phyloP scores from a whole-genome alignment of 2,113 vertebrate species.

The Seriola quinqueradiata region DNA sequence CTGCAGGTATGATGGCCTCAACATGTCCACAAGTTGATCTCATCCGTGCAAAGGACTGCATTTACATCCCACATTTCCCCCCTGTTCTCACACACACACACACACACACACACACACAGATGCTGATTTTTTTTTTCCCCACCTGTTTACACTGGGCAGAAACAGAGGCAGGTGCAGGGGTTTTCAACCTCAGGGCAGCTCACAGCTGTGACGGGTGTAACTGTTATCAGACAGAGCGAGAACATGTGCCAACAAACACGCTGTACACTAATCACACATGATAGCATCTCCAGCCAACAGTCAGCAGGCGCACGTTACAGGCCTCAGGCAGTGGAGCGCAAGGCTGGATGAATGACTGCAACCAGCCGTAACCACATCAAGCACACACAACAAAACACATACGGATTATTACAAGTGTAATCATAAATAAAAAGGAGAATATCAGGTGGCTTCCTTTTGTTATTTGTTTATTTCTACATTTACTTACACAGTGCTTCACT shows the following conservation, averaged over 20 bases:
- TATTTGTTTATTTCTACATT: no score
- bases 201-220: slow-evolving; percentile 54
- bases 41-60: slow-evolving; percentile 28
- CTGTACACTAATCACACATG: slow-evolving; percentile 49
- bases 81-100: slow-evolving; percentile 8
- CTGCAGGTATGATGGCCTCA: slow-evolving; percentile 14
- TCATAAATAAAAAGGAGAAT: background rate
- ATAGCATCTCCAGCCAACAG: slow-evolving; percentile 70
- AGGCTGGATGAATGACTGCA: background rate
- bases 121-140: slow-evolving; percentile 1
- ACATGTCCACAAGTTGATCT: slow-evolving; percentile 36
- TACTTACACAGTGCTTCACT: no score
- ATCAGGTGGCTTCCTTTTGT: no score
- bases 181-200: slow-evolving; percentile 54
- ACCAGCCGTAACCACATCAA: background rate
- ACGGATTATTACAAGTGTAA: background rate
- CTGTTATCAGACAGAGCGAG: slow-evolving; percentile 52
- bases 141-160: slow-evolving; percentile 71
- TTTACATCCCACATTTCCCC: slow-evolving; percentile 9
- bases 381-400: background rate
- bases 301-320: slow-evolving; percentile 65
- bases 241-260: slow-evolving; percentile 57
- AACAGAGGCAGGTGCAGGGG: slow-evolving; percentile 76
- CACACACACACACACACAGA: slow-evolving; percentile 2
- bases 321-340: slow-evolving; percentile 43